These are phyloP conservation scores for Hippasteria phrygiana DNA, from an alignment of 53 echinoderm and acorn worm genomes.

Conservation along the genomic window DNA sequence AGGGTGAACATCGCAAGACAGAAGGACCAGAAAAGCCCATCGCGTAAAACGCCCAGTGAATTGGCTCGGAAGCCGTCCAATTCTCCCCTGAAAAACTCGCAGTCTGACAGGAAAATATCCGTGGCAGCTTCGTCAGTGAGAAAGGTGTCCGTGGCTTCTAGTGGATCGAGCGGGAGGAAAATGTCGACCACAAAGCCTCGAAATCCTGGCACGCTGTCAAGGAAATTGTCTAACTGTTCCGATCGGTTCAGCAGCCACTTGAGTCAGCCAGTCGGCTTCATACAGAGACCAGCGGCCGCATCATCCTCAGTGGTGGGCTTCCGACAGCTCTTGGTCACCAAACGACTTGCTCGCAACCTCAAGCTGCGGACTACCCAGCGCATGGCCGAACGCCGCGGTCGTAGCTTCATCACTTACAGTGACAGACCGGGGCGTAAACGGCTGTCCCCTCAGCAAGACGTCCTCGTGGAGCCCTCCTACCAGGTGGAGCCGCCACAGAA, in stretches of 20 bases:
- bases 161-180: conserved; percentile 30
- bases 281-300: neutral
- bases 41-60: conserved; percentile 9
- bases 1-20: neutral
- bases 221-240: conserved; percentile 22
- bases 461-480: conserved; percentile 76
- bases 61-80: conserved; percentile 26
- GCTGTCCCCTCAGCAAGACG: neutral
- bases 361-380: conserved; percentile 74
- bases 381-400: conserved; percentile 69
- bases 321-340: conserved; percentile 72
- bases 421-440: conserved; percentile 64
- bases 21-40: neutral
- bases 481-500: conserved; percentile 68
- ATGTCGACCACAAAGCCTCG: conserved; percentile 31
- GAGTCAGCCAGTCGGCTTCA: neutral
- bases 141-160: conserved; percentile 45
- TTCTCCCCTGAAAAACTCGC: conserved; percentile 18
- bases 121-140: neutral
- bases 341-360: conserved; percentile 77
- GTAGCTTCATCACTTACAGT: conserved; percentile 71
- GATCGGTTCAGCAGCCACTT: conserved; percentile 32
- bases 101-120: conserved; percentile 20
- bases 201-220: neutral
- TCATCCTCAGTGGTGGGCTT: conserved; percentile 62